Evolutionary conservation across 2,888 invertebrate genomes (phyloP).

Genomic region (Thereva nobilitata): DNA sequence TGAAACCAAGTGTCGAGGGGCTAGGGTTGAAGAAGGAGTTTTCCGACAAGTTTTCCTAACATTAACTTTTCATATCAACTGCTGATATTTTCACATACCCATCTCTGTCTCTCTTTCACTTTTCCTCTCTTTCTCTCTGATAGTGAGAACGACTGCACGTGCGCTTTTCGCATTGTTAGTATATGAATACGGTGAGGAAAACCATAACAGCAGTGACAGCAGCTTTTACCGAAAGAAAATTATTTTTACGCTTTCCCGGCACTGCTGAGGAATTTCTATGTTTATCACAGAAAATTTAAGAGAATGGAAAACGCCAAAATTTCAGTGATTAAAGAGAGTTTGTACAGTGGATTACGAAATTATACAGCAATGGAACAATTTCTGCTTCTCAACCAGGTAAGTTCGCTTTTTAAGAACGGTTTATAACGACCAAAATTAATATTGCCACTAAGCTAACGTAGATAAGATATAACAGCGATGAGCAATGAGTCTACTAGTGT

Average conservation of each 20-base stretch:
- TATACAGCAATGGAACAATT: too few species aligned
- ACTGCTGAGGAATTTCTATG: not conserved
- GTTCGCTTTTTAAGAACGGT: too few species aligned
- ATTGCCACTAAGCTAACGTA: too few species aligned
- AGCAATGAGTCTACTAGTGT: too few species aligned
- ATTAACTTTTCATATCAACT: not conserved
- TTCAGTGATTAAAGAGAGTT: too few species aligned
- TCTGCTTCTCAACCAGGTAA: too few species aligned
- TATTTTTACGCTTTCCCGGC: slow-evolving; percentile 20
- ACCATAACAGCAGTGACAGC: not conserved
- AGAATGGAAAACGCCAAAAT: too few species aligned
- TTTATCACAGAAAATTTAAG: slow-evolving; percentile 2
- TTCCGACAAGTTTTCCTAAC: slow-evolving; percentile 20
- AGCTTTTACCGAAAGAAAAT: not conserved
- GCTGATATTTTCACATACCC: too few species aligned
- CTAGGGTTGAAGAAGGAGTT: slow-evolving; percentile 1
- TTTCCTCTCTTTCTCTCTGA: not conserved
- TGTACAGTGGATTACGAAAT: too few species aligned
- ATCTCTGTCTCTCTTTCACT: not conserved
- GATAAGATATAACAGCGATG: too few species aligned
- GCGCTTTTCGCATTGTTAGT: slow-evolving; percentile 22
- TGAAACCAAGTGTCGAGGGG: slow-evolving; percentile 18
- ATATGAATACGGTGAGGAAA: not conserved
- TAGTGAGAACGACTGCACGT: not conserved
- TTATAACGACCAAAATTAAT: too few species aligned